Base-by-base conservation (phyloP, 2,888 invertebrate genomes). In the Trachelus stipa region DNA sequence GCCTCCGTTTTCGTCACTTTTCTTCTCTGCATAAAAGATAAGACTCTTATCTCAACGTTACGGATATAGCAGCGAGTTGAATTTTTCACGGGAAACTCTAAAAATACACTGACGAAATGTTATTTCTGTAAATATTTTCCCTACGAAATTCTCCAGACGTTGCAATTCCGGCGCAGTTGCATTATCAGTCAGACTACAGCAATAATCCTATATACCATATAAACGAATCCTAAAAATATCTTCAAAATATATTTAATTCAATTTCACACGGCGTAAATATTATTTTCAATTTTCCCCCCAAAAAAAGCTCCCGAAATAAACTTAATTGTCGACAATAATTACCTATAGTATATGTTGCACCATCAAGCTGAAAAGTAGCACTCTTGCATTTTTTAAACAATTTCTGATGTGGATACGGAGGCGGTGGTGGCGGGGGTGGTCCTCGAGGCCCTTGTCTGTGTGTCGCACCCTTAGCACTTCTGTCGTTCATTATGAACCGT, bases 341-440 rank as follows among this genome's bases (percentile, higher is more conserved):
- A 97, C 97, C 96, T 92, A 97, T 97, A 83, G 96, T 96, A 89
- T 97, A 97, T 83, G 96, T 96, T 84, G 96, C 96, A 90, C 96
- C 97, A 92, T 97, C 97, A 91, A 97, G 94, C 87, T 96, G 96
- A 91, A 97, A 96, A 81, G 96, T 97, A 76, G 97, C 96, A 91
- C 96, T 96, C 92, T 96, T 96, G 93, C 96, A 96, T 92, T 96
- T 96, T 93, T 95, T 95, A 92, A 95, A 95, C 81, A 95, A 91
- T 88, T 95, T 94, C 78, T 88, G 90, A 78, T 89, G 86, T 1
- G 87, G 86, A 76, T 80, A 84, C 34, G 84, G 83, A 0, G 85
- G 85, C 33, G 82, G 83, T 73, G 83, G 86, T 11, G 88, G 87
- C 23, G 88, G 85, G 30, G 87, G 85, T 11, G 56, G 56, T 12